Conservation (phyloP, 2,113 vertebrate species). For the Chionodraco myersi region DNA sequence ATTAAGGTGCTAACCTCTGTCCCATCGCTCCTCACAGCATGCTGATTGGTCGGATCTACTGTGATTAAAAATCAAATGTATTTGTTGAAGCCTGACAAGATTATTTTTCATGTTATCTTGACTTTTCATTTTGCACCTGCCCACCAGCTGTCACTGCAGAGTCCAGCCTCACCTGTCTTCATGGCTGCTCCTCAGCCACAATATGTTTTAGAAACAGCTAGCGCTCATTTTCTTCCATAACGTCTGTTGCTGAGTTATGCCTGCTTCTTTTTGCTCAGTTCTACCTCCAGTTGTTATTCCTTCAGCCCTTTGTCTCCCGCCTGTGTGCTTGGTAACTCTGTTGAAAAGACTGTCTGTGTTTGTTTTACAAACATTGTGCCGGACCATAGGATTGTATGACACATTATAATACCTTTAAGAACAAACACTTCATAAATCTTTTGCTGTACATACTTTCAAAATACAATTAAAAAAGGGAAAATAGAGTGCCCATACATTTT, state of each 20-base stretch:
- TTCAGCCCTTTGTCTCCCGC: background rate
- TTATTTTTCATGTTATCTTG: no score
- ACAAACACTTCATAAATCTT: background rate
- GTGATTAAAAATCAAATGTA: no score
- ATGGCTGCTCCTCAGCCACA: background rate
- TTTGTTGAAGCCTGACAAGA: no score
- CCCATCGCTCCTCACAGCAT: no score
- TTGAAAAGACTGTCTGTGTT: background rate
- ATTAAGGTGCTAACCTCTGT: background rate
- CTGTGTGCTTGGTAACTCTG: background rate
- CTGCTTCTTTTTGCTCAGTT: conserved; percentile 6
- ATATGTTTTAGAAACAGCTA: background rate
- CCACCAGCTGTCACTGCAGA: conserved; percentile 10
- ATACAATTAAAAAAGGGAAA: background rate
- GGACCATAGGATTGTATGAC: conserved; percentile 13
- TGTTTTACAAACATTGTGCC: background rate
- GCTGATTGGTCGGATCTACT: no score
- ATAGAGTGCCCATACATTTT: background rate
- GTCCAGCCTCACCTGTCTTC: background rate
- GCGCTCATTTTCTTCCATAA: background rate
- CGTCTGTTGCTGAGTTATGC: background rate
- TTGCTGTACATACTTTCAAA: background rate
- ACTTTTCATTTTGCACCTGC: background rate
- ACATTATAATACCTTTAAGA: background rate
- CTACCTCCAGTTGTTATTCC: conserved; percentile 6